phyloP scores from a whole-genome alignment of 2,797 vertebrate genomes.

The Bradypodion ventrale region DNA sequence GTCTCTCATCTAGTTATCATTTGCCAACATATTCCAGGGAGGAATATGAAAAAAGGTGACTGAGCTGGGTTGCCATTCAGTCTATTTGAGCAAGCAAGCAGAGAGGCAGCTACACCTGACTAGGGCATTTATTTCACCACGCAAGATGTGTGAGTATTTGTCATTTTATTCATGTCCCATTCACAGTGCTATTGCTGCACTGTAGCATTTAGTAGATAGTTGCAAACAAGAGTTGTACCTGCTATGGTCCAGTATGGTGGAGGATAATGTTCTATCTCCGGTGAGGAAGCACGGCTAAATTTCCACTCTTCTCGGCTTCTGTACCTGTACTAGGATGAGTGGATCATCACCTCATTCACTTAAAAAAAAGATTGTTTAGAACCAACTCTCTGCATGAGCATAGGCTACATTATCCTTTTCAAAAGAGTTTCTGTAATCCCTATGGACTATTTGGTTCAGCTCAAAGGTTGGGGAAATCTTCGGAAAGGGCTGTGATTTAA shows the following conservation, averaged over 20 bases:
- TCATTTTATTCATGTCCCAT: background rate
- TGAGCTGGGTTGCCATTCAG: background rate
- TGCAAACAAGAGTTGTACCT: background rate
- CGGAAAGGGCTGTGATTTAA: too few relatives aligned
- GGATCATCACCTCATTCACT: background rate
- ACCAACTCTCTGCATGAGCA: background rate
- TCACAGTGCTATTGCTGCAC: background rate
- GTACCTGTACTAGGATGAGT: background rate
- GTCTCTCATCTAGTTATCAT: background rate
- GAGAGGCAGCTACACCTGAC: background rate
- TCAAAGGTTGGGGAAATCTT: too few relatives aligned
- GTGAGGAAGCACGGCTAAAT: background rate
- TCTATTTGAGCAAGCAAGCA: background rate
- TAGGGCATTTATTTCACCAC: background rate
- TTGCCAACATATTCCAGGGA: background rate
- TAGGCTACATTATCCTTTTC: background rate
- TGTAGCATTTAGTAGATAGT: background rate
- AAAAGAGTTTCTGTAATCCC: background rate
- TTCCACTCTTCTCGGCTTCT: background rate
- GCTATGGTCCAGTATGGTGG: background rate
- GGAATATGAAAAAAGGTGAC: background rate
- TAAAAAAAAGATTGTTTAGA: background rate
- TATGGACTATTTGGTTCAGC: too few relatives aligned
- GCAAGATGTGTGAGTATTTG: background rate
- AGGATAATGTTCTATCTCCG: background rate